phyloP scores from a whole-genome alignment of 2,797 vertebrate species.

The Hylomyscus alleni region DNA sequence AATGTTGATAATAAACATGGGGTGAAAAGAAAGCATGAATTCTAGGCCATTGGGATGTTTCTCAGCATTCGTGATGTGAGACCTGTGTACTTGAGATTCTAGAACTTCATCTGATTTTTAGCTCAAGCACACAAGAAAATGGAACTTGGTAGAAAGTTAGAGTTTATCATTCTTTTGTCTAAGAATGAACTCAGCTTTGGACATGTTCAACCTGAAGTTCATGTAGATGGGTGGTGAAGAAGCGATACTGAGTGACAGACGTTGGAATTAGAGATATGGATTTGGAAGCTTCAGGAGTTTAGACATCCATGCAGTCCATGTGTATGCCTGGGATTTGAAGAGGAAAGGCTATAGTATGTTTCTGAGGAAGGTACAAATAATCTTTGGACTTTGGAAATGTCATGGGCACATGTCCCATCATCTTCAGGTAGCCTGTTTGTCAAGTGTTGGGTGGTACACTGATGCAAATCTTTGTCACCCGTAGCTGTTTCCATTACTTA shows the following conservation, averaged over 20 bases:
- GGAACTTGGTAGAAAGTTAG: not conserved
- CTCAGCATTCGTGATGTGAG: not conserved
- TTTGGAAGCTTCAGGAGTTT: not conserved
- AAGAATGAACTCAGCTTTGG: conserved; percentile 10
- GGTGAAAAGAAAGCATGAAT: not conserved
- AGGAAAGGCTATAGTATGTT: not conserved
- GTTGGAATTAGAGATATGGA: not conserved
- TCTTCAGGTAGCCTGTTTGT: not conserved
- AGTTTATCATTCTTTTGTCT: not conserved
- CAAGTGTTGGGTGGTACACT: not conserved
- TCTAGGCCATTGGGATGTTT: not conserved
- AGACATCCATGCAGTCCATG: not conserved
- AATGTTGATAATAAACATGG: not conserved
- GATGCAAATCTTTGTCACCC: not conserved
- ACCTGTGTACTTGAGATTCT: not conserved
- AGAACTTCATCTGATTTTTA: not conserved
- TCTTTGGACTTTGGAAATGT: not conserved
- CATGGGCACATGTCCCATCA: not conserved
- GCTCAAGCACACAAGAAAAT: not conserved
- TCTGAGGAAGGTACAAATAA: not conserved
- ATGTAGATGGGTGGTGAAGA: not conserved
- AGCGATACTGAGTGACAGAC: not conserved
- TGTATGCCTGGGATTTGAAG: not conserved
- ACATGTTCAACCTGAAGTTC: conserved; percentile 42
- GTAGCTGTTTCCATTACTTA: not conserved